Base-by-base conservation (phyloP, 2,888 invertebrate genomes). In the Cheilosia scutellata region DNA sequence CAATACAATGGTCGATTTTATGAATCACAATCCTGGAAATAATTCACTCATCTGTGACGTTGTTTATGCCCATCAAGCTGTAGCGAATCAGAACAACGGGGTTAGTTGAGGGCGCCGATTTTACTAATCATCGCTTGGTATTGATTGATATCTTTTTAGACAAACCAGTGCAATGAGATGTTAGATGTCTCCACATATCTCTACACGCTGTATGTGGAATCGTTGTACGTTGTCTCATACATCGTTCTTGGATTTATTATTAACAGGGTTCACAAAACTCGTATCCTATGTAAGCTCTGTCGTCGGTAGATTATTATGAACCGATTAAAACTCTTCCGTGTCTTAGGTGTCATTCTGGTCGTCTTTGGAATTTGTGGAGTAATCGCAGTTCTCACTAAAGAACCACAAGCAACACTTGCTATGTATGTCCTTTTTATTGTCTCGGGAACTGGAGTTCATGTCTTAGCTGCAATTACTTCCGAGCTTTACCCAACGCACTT, bases 401-500 rank as follows among this genome's bases (percentile, higher is more conserved):
- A 88, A 42, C 88, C 90, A 33, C 33, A 88, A 0, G 33, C 89
- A 4, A 88, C 89, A 16, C 88, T 89, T 6, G 16, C 87, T 88
- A 13, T 89, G 89, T 76, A 87, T 89, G 27, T 90, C 88, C 71
- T 87, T 89, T 6, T 60, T 88, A 5, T 78, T 90, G 5, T 88
- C 90, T 60, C 11, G 88, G 90, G 90, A 20, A 58, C 89, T 0
- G 88, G 86, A 11, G 88, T 90, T 13, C 89, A 89, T 47, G 89
- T 91, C n/a, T 80, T 91, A 2, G 90, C 89, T 75, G 89, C 89
- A 4, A 88, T 89, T 5, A 90, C 90, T 16, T 90, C 91, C 4
- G 92, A 91, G 62, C 74, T 91, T 11, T 91, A 89, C 87, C 92
- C 92, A 40, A 92, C 91, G 47, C 89, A 90, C 70, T 87, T 91